phyloP scores from a whole-genome alignment of 2,113 vertebrate species.

The Asarcornis scutulata region DNA sequence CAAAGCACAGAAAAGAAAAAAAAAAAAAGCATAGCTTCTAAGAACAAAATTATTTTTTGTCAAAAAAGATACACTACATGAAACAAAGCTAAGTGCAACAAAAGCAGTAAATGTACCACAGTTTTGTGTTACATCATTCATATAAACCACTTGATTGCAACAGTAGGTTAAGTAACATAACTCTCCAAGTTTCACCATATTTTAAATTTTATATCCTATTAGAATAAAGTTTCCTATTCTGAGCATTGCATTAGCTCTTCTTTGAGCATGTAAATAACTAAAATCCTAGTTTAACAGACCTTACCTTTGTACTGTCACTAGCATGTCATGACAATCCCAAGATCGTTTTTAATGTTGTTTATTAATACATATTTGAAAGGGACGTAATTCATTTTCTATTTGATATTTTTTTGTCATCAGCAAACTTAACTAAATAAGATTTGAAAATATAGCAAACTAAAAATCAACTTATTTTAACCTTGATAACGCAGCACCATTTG shows the following conservation, averaged over 20 bases:
- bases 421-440: not conserved
- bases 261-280: not conserved
- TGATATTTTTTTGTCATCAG: not conserved
- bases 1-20: not conserved
- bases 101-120: not conserved
- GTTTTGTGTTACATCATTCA: not conserved
- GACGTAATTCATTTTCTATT: not conserved
- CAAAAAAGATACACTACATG: not conserved
- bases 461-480: not conserved
- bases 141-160: not conserved
- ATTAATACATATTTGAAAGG: not conserved
- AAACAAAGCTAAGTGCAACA: not conserved
- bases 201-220: not conserved
- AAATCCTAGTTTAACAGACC: not conserved
- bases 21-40: not conserved
- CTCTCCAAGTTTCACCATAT: not conserved
- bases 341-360: not conserved
- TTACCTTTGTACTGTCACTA: not conserved
- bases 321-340: rapidly evolving
- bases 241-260: not conserved
- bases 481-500: not conserved
- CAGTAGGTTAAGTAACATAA: not conserved
- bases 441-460: not conserved
- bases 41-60: not conserved
- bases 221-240: not conserved